These are phyloP conservation scores for Aleiodes alternator DNA, from an alignment of 2,888 invertebrate species.

Conservation along the genomic window DNA sequence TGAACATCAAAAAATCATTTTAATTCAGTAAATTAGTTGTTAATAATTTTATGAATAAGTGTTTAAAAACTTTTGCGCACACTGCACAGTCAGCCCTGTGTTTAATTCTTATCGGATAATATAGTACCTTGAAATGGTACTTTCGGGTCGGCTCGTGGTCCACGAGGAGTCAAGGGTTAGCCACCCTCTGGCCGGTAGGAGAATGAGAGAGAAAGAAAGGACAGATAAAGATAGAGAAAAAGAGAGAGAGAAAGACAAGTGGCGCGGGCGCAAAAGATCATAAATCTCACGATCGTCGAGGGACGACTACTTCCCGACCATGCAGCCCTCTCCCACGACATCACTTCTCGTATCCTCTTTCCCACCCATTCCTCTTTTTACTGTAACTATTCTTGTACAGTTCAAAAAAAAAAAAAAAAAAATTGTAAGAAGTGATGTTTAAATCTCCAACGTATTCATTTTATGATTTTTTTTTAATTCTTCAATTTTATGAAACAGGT, in stretches of 20 bases:
- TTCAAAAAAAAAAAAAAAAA: background rate
- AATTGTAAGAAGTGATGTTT: constrained; percentile 28
- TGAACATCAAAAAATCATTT: too few species aligned
- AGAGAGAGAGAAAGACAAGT: constrained; percentile 57
- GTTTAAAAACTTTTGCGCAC: constrained; percentile 1
- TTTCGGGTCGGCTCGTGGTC: constrained; percentile 60
- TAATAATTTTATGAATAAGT: background rate
- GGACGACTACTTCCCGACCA: constrained; percentile 73
- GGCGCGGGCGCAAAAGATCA: constrained; percentile 65
- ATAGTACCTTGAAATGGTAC: constrained; percentile 46
- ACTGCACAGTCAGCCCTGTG: constrained; percentile 19
- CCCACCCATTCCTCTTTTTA: constrained; percentile 51
- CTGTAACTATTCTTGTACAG: constrained; percentile 51
- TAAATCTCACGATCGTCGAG: constrained; percentile 74
- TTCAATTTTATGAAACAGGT: constrained; percentile 9
- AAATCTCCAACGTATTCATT: constrained; percentile 26
- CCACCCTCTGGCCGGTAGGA: constrained; percentile 57
- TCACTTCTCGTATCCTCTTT: constrained; percentile 62
- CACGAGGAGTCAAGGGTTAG: constrained; percentile 72
- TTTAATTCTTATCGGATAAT: constrained; percentile 58
- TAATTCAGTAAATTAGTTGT: constrained; percentile 5
- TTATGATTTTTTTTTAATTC: constrained; percentile 13
- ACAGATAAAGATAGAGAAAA: constrained; percentile 55
- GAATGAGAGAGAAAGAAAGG: constrained; percentile 60
- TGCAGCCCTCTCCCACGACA: constrained; percentile 33